These are phyloP conservation scores for Ophioderma brevispina DNA, from an alignment of 35 echinoderm and acorn worm genomes.

Conservation along the genomic window DNA sequence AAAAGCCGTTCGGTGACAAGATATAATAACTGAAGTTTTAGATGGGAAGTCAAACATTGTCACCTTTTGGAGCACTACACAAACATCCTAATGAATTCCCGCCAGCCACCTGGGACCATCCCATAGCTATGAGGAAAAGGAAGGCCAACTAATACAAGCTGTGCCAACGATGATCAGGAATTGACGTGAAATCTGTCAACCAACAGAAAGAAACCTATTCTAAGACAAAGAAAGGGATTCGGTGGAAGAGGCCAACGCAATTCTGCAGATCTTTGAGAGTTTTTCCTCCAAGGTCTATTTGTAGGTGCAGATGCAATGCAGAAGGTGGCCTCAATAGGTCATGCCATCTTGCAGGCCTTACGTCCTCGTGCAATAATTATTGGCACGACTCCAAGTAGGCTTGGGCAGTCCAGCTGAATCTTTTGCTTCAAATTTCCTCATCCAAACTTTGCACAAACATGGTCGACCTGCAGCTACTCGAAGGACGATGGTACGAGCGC, in stretches of 20 bases:
- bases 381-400: conserved; percentile 61
- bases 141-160: conserved; percentile 25
- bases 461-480: conserved; percentile 29
- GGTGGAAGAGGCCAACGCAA: not conserved
- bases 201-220: not conserved
- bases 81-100: conserved; percentile 28
- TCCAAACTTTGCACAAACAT: conserved; percentile 30
- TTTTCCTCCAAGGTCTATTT: conserved; percentile 21
- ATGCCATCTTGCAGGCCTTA: conserved; percentile 43
- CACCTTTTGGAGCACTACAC: conserved; percentile 37
- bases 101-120: not conserved
- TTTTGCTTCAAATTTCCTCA: conserved; percentile 40
- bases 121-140: conserved; percentile 20
- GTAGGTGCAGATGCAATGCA: conserved; percentile 25
- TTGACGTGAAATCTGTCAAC: conserved; percentile 35
- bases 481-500: conserved; percentile 29
- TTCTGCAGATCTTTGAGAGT: conserved; percentile 21
- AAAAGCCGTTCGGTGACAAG: conserved; percentile 53
- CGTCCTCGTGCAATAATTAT: conserved; percentile 33
- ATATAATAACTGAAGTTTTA: conserved; percentile 38
- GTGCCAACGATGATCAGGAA: conserved; percentile 28
- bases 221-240: conserved; percentile 30
- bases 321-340: conserved; percentile 60
- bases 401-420: too few relatives aligned
- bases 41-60: conserved; percentile 60